phyloP scores from a whole-genome alignment of 1,140 invertebrate genomes.

The Drosophila pachea region DNA sequence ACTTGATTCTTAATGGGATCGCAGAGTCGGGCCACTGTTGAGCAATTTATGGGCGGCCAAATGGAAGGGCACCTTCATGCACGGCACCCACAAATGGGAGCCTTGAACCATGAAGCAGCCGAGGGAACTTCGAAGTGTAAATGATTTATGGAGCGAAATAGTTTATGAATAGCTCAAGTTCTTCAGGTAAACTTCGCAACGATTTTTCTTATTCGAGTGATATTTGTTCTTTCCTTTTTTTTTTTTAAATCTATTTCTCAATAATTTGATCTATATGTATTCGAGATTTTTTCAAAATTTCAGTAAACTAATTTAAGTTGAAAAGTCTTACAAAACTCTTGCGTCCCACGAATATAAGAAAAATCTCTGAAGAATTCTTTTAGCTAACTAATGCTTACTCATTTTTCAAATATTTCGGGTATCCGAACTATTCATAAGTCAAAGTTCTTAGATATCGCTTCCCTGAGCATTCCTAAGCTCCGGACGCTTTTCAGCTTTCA shows the following conservation, averaged over 20 bases:
- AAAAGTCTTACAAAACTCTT: neutral
- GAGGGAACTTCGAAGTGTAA: neutral
- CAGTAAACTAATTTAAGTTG: neutral
- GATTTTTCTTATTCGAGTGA: neutral
- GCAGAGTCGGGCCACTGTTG: conserved; percentile 41
- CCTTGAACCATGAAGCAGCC: conserved; percentile 28
- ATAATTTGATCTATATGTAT: neutral
- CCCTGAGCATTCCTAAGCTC: conserved; percentile 8
- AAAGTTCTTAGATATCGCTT: conserved; percentile 1
- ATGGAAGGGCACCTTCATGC: conserved; percentile 55
- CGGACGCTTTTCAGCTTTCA: conserved; percentile 8
- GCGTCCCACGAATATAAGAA: neutral
- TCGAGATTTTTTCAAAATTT: neutral
- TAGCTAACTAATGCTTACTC: neutral
- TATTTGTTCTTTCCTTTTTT: neutral
- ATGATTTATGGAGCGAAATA: no score
- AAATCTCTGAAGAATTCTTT: neutral
- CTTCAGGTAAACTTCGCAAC: neutral
- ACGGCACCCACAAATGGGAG: conserved; percentile 1
- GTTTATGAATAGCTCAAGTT: no score
- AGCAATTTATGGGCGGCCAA: conserved; percentile 48
- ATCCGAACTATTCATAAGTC: conserved; percentile 12
- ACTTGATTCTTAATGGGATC: conserved; percentile 62
- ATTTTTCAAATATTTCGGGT: conserved; percentile 1
- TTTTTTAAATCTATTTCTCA: neutral